phyloP scores from a whole-genome alignment of 2,888 invertebrate genomes.

The Drosophila planitibia region DNA sequence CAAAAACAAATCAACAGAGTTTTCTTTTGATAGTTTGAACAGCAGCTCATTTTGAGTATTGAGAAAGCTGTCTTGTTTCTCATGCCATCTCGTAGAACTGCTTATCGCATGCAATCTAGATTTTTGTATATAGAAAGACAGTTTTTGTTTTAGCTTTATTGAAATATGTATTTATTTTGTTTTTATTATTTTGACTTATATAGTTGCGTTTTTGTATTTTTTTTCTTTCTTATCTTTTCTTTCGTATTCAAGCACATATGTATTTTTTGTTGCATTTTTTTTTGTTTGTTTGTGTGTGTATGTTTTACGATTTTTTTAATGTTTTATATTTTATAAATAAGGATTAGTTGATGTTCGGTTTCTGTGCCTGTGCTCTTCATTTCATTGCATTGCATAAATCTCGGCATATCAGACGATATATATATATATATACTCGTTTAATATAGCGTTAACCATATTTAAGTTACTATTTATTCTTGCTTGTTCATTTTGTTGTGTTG shows the following conservation, averaged over 20 bases:
- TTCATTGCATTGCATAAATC: conserved; percentile 71
- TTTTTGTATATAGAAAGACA: conserved; percentile 11
- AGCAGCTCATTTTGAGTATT: not conserved
- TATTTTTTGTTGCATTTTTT: conserved; percentile 65
- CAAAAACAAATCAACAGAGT: conserved; percentile 15
- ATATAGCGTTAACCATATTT: conserved; percentile 69
- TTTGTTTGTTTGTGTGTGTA: conserved; percentile 57
- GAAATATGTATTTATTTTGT: conserved; percentile 81
- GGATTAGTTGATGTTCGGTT: conserved; percentile 73
- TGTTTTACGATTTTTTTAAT: conserved; percentile 63
- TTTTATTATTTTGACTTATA: conserved; percentile 80
- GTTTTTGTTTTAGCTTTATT: conserved; percentile 69
- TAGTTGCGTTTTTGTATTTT: conserved; percentile 72
- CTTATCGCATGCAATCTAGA: not conserved
- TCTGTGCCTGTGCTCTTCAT: conserved; percentile 69
- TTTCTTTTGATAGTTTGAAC: not conserved
- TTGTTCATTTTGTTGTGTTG: conserved; percentile 59
- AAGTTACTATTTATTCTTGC: conserved; percentile 66
- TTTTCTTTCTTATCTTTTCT: conserved; percentile 55
- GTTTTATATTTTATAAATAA: conserved; percentile 71
- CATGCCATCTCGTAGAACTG: not conserved
- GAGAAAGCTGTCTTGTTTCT: not conserved
- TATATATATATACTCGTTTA: conserved; percentile 51
- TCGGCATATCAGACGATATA: conserved; percentile 49
- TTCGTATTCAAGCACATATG: conserved; percentile 80